Evolutionary conservation across 1,140 invertebrate species (phyloP).

Genomic region (Brachionus paranguensis): DNA sequence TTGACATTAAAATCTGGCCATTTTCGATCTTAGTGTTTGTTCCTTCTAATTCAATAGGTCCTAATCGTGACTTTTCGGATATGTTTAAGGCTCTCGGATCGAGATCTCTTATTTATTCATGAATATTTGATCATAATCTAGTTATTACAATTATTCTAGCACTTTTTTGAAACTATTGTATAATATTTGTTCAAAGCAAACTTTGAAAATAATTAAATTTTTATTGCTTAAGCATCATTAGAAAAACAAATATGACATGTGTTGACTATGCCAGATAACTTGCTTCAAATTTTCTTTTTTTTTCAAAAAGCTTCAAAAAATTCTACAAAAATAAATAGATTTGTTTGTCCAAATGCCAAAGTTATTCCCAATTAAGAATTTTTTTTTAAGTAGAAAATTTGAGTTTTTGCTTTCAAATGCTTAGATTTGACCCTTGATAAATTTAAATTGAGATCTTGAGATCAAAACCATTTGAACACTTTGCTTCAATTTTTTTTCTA

Average conservation of each 20-base stretch:
- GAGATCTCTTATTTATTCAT: not conserved
- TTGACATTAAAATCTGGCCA: not conserved
- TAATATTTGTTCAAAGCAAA: constrained; percentile 1
- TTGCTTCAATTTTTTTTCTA: not conserved
- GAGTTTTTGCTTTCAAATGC: not conserved
- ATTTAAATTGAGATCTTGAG: not conserved
- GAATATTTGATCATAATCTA: constrained; percentile 1
- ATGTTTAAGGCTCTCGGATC: not conserved
- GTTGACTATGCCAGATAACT: not conserved
- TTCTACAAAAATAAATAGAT: not conserved
- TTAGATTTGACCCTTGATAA: not conserved
- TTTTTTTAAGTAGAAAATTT: not conserved
- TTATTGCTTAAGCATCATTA: not conserved
- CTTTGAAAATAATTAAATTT: constrained; percentile 1
- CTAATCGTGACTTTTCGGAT: not conserved
- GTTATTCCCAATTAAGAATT: not conserved
- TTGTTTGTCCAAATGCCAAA: not conserved
- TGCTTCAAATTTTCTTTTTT: not conserved
- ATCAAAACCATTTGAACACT: not conserved
- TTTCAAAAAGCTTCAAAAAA: not conserved
- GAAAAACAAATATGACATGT: not conserved
- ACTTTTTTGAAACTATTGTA: not conserved
- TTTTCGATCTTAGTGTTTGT: not conserved
- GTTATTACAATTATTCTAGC: not conserved
- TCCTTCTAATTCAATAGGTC: not conserved